Conservation (phyloP, 2,797 vertebrate species). For the Hylomyscus alleni region DNA sequence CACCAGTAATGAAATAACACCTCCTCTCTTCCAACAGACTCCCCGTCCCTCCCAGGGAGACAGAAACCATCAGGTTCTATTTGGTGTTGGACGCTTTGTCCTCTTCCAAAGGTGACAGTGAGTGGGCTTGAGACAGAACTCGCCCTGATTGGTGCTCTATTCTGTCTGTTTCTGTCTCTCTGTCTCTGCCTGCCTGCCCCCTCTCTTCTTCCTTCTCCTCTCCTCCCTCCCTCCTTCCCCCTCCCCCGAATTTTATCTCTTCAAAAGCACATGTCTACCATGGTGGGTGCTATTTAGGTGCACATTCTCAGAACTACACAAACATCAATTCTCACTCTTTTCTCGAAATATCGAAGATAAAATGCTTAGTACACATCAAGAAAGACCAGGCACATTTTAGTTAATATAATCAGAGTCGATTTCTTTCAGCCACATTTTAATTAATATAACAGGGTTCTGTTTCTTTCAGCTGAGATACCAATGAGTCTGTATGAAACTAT, state of each 20-base stretch:
- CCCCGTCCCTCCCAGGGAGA: not conserved
- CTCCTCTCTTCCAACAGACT: conserved; percentile 52
- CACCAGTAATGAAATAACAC: conserved; percentile 70
- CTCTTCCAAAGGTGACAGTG: conserved; percentile 68
- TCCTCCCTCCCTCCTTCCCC: not conserved
- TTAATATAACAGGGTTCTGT: not conserved
- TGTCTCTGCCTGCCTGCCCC: not conserved
- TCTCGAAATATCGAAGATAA: conserved; percentile 64
- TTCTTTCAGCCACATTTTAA: conserved; percentile 15
- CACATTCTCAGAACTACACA: conserved; percentile 16
- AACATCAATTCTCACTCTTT: conserved; percentile 45
- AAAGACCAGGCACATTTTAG: conserved; percentile 29
- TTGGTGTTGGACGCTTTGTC: conserved; percentile 71
- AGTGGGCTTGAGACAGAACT: conserved; percentile 60
- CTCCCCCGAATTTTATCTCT: conserved; percentile 42
- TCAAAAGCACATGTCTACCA: conserved; percentile 61
- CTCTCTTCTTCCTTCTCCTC: not conserved
- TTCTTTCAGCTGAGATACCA: conserved; percentile 53
- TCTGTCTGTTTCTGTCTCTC: not conserved
- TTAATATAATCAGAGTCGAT: conserved; percentile 1
- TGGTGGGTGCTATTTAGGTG: conserved; percentile 40
- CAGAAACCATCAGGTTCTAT: conserved; percentile 68
- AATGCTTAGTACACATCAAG: conserved; percentile 45
- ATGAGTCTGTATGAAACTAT: conserved; percentile 28
- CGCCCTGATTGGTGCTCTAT: conserved; percentile 49